Evolutionary conservation across 2,797 vertebrate species (phyloP).

Genomic region (Crenuchus spilurus): DNA sequence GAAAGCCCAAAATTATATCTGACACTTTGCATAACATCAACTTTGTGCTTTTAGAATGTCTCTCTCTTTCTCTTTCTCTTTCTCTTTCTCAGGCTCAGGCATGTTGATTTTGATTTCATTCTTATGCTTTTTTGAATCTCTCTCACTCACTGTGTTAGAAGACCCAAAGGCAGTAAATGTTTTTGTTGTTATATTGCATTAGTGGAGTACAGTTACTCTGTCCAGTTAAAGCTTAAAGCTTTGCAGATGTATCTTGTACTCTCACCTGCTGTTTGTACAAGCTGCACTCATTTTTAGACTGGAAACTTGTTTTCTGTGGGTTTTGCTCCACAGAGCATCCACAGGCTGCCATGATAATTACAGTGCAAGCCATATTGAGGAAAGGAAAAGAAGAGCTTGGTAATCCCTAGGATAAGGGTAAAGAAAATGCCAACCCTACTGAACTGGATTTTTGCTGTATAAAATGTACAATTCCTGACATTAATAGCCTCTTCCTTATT

Average conservation of each 20-base stretch:
- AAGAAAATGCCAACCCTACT: constrained; percentile 49
- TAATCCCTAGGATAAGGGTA: constrained; percentile 61
- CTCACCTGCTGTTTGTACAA: constrained; percentile 68
- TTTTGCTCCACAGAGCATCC: constrained; percentile 57
- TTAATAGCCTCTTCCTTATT: constrained; percentile 72
- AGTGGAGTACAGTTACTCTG: constrained; percentile 45
- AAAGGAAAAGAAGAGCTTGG: constrained; percentile 60
- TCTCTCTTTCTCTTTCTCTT: constrained; percentile 58
- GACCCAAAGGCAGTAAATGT: background rate
- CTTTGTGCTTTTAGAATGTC: constrained; percentile 57
- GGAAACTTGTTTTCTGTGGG: constrained; percentile 42
- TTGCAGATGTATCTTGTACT: constrained; percentile 70
- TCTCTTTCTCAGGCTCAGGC: constrained; percentile 1
- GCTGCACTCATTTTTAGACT: constrained; percentile 46
- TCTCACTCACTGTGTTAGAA: background rate
- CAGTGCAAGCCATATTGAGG: constrained; percentile 60
- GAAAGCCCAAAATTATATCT: constrained; percentile 71
- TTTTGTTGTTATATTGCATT: constrained; percentile 11
- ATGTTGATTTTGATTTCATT: constrained; percentile 1
- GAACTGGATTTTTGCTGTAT: constrained; percentile 59
- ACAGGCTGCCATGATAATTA: constrained; percentile 70
- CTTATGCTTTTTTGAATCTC: background rate
- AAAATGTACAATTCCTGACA: constrained; percentile 67
- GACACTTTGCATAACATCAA: constrained; percentile 74
- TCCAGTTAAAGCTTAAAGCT: constrained; percentile 54